Base-by-base conservation (phyloP, 2,113 vertebrate species). In the Rhadina sibilatrix region DNA sequence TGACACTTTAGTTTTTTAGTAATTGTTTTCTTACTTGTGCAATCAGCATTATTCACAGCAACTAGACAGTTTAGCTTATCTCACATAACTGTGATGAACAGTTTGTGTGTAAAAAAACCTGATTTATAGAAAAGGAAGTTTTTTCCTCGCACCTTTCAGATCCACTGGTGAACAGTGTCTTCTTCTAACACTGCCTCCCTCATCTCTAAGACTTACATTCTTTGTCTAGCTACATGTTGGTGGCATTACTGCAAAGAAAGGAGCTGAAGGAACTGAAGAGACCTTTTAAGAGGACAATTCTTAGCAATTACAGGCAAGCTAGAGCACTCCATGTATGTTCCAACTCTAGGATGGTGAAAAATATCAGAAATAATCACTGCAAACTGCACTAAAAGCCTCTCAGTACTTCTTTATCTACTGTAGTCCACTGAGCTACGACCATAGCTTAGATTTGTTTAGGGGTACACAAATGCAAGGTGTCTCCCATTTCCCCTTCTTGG, bases 1-100 rank as follows among this genome's bases (percentile, higher is more conserved):
- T 47, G 54, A 72, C 85, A 53, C 40, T 42, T 37, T 3, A 68
- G 24, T n/a, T 38, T 56, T 84, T 33, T 28, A 75, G 57, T 47
- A 47, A 56, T 49, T 52, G 52, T 65, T 71, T 81, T 69, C 69
- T 64, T 90, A 35, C 52, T 83, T 22, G 10, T 68, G 31, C 72
- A 83, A 44, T 77, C 85, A 94, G 56, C n/a, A 56, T 81, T 86
- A 74, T 74, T 83, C 87, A 92, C 37, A 78, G 71, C 30, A 77
- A 13, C 50, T n/a, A 69, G 54, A 50, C 25, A 91, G 85, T 81
- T 63, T 7, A 86, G 47, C 56, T 57, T 52, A 75, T 78, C 38
- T 94, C 61, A 81, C 60, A 47, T 6, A 31, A 28, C 42, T 87
- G 8, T 65, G 89, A 72, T 71, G 60, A 88, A 63, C 54, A 92